Evolutionary conservation across 2,888 invertebrate genomes (phyloP).

Genomic region (Coleophora flavipennella): DNA sequence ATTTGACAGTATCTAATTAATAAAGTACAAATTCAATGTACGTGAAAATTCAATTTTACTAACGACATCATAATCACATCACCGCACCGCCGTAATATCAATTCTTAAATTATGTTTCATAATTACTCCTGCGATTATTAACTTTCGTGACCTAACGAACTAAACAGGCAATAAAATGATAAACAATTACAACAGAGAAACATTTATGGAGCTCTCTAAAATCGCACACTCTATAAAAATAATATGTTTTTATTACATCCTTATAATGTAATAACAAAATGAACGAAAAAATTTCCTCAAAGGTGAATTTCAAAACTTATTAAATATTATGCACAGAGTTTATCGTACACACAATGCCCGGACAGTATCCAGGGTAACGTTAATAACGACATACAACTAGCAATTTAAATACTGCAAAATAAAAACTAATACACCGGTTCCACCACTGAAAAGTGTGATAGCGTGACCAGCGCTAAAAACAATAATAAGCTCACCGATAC

Average conservation of each 20-base stretch:
- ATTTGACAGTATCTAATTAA: slow-evolving; percentile 62
- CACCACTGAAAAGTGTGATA: slow-evolving; percentile 34
- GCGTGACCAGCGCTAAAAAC: slow-evolving; percentile 24
- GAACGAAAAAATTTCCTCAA: slow-evolving; percentile 34
- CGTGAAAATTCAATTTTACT: slow-evolving; percentile 66
- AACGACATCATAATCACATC: slow-evolving; percentile 63
- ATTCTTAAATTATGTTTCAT: slow-evolving; percentile 61
- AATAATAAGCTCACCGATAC: slow-evolving; percentile 51
- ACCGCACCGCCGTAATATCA: slow-evolving; percentile 56
- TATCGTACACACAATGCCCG: slow-evolving; percentile 44
- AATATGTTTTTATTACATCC: slow-evolving; percentile 42
- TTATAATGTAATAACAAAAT: slow-evolving; percentile 29
- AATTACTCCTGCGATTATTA: slow-evolving; percentile 58
- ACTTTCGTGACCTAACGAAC: slow-evolving; percentile 56
- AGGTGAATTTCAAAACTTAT: slow-evolving; percentile 33
- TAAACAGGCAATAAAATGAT: slow-evolving; percentile 43
- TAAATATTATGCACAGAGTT: slow-evolving; percentile 44
- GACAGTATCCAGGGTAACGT: slow-evolving; percentile 21
- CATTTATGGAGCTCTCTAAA: slow-evolving; percentile 34
- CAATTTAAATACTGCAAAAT: slow-evolving; percentile 50
- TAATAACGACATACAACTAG: slow-evolving; percentile 39
- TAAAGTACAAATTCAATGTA: slow-evolving; percentile 66
- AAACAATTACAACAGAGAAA: slow-evolving; percentile 48
- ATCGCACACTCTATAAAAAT: slow-evolving; percentile 39
- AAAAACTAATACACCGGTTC: slow-evolving; percentile 24